Base-by-base conservation (phyloP, 2,113 vertebrate genomes). In the Lophochroa leadbeateri region DNA sequence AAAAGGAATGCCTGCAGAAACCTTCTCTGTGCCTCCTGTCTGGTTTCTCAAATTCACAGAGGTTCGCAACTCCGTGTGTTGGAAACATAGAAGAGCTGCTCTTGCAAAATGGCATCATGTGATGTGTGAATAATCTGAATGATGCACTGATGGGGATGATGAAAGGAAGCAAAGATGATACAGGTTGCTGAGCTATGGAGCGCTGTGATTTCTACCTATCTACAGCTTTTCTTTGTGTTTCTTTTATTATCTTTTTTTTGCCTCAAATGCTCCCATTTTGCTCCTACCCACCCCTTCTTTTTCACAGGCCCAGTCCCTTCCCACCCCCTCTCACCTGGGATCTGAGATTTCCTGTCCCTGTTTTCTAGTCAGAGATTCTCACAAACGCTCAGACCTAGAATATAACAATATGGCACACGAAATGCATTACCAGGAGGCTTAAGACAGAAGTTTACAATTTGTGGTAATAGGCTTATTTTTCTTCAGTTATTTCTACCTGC, bases 61-160 rank as follows among this genome's bases (percentile, higher is more conserved):
- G 37, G 18, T 17, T 81, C 31, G 19, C 0, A 8, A 35, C 27
- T 58, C 44, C 58, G 8, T 0, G 0, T 6, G 29, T 27, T 65
- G 67, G 60, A 23, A 78, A 49, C 35, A 11, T 0, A 49, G 46
- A 29, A 58, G 28, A 28, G 41, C 25, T 9, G 14, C 52, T 88
- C 46, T 35, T 65, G 37, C 46, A 72, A 52, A 72, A 33, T 5
- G 41, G 31, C 53, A 68, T 37, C 29, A 4, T 24, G 50, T 46
- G 76, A 43, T 77, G 19, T 46, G 23, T 6, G 37, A 70, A 46
- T 46, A 63, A 41, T 31, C 46, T 35, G 43, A 47, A 25, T 2
- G 19, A 50, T 27, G 37, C 37, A 31, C 21, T 63, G 41, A 37
- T 27, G 28, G 7, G 11, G 19, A 17, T 4, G 14, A 23, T 75